Evolutionary conservation across 2,113 vertebrate species (phyloP), one percentile per base, ranked within the genome.

Genomic region (Gadus macrocephalus): DNA sequence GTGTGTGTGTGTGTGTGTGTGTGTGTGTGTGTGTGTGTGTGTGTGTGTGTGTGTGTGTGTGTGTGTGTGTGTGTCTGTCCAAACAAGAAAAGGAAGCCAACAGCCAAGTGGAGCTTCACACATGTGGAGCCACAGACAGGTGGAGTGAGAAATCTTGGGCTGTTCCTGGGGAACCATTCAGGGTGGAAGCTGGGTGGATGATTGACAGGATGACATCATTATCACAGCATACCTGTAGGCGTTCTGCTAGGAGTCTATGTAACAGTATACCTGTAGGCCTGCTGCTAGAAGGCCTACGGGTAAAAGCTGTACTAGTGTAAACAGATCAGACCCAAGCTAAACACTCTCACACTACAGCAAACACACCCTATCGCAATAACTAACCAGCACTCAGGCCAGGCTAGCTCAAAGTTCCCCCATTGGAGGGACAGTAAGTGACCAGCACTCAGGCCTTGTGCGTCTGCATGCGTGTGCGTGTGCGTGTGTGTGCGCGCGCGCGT

Each of bases 201-300:
- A 85, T 72, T 79, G 74, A 81, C 79, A 0, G 5, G 3, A 19
- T 81, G 77, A 80, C 81, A 75, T 78, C 78, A 77, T 35, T 35
- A 35, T 20, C 20, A 31, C 28, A 31, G 28, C 5, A 31, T 31
- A 35, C 31, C 31, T 35, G 31, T 35, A 35, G 4, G 31, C 31
- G 3, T 35, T 2, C 31, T 35, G 31, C 31, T 35, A 7, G 31
- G 31, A 35, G 31, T 35, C 4, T 7, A 35, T 4, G 31, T 35
- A 35, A 35, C 31, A 35, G 31, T 35, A 35, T 35, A 35, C 31
- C 31, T 35, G 31, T 35, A 35, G 31, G 31, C 31, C 31, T 35
- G 31, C 31, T 35, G 31, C 31, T 35, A 35, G 31, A 4, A 35
- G 31, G 31, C 31, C 31, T 35, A 35, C 1, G 6, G 31, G 31